Percentiles rank a stretch among this genome's conserved stretches.
These are phyloP conservation scores for Tychaedon coryphoeus DNA, from an alignment of 2,113 vertebrate species.

Conservation along the genomic window DNA sequence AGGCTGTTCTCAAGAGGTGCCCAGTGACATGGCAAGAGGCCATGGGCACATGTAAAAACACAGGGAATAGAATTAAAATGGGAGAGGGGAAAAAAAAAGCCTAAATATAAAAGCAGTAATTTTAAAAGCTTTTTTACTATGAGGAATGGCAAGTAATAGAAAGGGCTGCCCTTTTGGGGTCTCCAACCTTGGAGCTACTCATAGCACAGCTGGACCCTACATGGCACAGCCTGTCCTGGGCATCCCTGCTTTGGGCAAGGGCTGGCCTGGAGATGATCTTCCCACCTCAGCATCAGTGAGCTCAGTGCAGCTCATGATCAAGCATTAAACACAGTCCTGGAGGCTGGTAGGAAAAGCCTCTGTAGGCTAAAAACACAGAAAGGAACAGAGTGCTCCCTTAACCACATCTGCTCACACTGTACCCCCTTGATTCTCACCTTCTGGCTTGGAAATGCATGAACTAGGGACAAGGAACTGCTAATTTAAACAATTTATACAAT, in stretches of 20 bases:
- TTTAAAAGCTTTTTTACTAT: background rate
- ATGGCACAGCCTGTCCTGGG: background rate
- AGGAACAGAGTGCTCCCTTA: background rate
- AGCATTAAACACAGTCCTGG: background rate
- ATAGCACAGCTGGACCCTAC: background rate
- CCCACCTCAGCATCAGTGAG: background rate
- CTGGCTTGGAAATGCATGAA: background rate
- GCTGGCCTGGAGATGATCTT: background rate
- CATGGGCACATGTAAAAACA: background rate
- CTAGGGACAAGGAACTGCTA: background rate
- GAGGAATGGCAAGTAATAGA: background rate
- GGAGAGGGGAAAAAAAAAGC: fast-evolving
- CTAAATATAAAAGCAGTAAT: background rate
- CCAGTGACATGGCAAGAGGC: background rate
- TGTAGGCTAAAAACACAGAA: background rate
- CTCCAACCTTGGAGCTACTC: background rate
- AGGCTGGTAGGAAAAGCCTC: background rate
- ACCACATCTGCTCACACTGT: background rate
- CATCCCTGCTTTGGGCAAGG: background rate
- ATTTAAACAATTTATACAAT: background rate
- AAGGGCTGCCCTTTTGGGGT: background rate
- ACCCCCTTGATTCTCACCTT: background rate
- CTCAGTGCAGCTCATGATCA: background rate
- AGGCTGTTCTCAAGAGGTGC: background rate
- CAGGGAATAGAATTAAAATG: background rate